Conservation (phyloP, 2,888 invertebrate genomes). For the Sesia apiformis region DNA sequence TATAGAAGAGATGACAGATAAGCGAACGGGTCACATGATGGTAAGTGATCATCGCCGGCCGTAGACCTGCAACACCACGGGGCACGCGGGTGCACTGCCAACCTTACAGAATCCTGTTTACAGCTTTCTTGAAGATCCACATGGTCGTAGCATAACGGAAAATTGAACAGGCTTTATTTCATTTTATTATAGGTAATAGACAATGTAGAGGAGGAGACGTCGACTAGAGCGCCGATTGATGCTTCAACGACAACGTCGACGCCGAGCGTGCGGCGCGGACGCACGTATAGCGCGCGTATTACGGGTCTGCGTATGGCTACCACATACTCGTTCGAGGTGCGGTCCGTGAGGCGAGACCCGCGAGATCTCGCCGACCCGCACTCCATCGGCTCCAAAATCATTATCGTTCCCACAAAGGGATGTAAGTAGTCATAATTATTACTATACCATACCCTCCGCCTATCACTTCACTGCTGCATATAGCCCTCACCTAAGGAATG, state of each 20-base stretch:
- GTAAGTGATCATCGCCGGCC: no score
- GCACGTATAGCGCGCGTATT: slow-evolving; percentile 74
- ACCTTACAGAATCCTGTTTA: no score
- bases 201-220: slow-evolving; percentile 41
- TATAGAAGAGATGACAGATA: no score
- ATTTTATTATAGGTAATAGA: slow-evolving; percentile 44
- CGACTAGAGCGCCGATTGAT: slow-evolving; percentile 22
- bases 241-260: slow-evolving; percentile 25
- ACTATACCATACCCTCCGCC: no score
- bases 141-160: no score
- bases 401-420: slow-evolving; percentile 87
- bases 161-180: no score
- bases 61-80: no score
- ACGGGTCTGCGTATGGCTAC: slow-evolving; percentile 87
- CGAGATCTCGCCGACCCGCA: slow-evolving; percentile 68
- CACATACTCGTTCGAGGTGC: slow-evolving; percentile 85
- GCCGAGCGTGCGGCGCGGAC: slow-evolving; percentile 30
- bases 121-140: no score
- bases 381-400: slow-evolving; percentile 78
- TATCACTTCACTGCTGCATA: no score
- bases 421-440: slow-evolving; percentile 73
- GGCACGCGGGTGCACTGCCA: no score
- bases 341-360: slow-evolving; percentile 71
- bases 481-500: no score
- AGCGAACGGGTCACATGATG: no score